These are phyloP conservation scores for Ophion ventricosus DNA, from an alignment of 2,888 invertebrate genomes.

Conservation along the genomic window DNA sequence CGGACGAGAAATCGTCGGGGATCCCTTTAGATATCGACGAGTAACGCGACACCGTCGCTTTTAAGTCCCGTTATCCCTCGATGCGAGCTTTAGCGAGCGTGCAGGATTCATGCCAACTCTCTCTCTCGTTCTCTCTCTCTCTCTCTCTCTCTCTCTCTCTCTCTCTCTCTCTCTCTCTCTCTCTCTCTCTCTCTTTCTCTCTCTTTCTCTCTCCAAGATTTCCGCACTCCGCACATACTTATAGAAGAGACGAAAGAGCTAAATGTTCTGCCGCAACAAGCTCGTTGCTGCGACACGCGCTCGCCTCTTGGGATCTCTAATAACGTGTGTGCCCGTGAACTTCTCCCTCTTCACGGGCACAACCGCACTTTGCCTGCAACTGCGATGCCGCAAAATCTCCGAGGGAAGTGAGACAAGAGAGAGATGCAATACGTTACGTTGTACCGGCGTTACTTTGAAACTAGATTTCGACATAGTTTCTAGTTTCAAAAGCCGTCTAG, in stretches of 20 bases:
- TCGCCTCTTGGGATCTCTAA: conserved; percentile 59
- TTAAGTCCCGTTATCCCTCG: conserved; percentile 32
- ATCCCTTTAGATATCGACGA: conserved; percentile 24
- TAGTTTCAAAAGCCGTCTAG: conserved; percentile 45
- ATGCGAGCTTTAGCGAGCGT: conserved; percentile 41
- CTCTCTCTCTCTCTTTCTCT: conserved; percentile 32
- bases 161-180: conserved; percentile 40
- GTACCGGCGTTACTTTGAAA: conserved; percentile 41
- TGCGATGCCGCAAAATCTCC: conserved; percentile 23
- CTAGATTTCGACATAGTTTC: conserved; percentile 58
- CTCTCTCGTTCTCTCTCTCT: conserved; percentile 41
- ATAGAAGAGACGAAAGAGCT: conserved; percentile 52
- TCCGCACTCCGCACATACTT: conserved; percentile 16
- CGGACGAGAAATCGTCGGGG: conserved; percentile 21
- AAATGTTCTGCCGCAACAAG: conserved; percentile 50
- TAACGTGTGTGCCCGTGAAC: conserved; percentile 65
- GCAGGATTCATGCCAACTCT: conserved; percentile 59
- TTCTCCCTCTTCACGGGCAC: conserved; percentile 58
- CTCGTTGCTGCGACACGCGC: conserved; percentile 24
- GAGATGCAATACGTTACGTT: conserved; percentile 9
- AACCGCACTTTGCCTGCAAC: neutral
- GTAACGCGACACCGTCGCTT: conserved; percentile 59
- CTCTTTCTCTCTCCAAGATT: neutral
- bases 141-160: neutral
- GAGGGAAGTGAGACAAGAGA: conserved; percentile 14